These are phyloP conservation scores for Ecliptopera silaceata DNA, from an alignment of 2,888 invertebrate species.

Conservation along the genomic window DNA sequence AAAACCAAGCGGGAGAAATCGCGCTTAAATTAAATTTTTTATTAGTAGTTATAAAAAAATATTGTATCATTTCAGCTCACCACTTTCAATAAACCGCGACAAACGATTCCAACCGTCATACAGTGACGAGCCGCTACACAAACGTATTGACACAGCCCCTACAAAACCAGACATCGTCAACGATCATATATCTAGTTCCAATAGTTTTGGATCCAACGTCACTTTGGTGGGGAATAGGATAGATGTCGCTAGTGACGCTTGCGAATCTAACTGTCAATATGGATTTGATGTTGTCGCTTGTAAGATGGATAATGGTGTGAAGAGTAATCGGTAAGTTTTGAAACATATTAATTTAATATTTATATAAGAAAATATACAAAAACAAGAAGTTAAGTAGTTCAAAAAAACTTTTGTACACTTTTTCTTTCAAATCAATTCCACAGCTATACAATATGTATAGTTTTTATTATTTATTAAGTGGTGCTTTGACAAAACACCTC, in stretches of 20 bases:
- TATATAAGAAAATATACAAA: too few relatives aligned
- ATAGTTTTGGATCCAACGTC: slow-evolving; percentile 92
- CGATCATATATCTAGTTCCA: slow-evolving; percentile 75
- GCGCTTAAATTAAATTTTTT: too few relatives aligned
- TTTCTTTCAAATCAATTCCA: too few relatives aligned
- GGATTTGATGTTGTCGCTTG: slow-evolving; percentile 86
- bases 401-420: too few relatives aligned
- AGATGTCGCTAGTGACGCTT: slow-evolving; percentile 83
- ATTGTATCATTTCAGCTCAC: slow-evolving; percentile 53
- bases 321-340: slow-evolving; percentile 72
- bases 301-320: slow-evolving; percentile 83
- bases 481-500: too few relatives aligned
- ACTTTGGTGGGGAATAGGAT: slow-evolving; percentile 94
- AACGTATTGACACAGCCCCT: slow-evolving; percentile 51
- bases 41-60: too few relatives aligned
- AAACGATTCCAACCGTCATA: slow-evolving; percentile 64
- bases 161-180: slow-evolving; percentile 49
- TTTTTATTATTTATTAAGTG: too few relatives aligned
- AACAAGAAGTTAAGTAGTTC: too few relatives aligned
- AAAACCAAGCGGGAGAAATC: too few relatives aligned
- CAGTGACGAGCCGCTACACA: slow-evolving; percentile 66
- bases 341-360: too few relatives aligned
- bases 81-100: slow-evolving; percentile 56
- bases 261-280: slow-evolving; percentile 46
- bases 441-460: too few relatives aligned